phyloP scores from a whole-genome alignment of 2,797 vertebrate species.

The Nyctalus aviator region DNA sequence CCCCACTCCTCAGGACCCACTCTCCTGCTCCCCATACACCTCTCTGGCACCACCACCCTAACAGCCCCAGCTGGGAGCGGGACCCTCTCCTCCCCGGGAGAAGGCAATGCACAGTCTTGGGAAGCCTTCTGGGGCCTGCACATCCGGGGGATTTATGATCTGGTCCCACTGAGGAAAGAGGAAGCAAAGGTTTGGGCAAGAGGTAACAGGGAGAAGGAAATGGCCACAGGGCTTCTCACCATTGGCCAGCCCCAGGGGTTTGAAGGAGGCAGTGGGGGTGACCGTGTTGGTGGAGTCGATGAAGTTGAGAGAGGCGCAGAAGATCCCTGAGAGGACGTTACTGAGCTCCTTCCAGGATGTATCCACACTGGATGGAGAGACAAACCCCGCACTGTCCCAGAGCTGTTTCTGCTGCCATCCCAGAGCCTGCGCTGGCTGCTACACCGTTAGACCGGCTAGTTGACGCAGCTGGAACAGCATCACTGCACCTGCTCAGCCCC shows the following conservation, averaged over 20 bases:
- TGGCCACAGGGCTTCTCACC: conserved; percentile 85
- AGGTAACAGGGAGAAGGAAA: not conserved
- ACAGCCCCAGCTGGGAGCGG: fast-evolving
- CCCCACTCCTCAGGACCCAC: not conserved
- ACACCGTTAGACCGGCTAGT: fast-evolving
- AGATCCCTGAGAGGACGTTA: conserved; percentile 97
- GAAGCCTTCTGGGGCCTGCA: not conserved
- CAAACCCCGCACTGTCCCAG: not conserved
- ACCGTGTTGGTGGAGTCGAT: conserved; percentile 99
- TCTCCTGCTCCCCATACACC: too few species aligned
- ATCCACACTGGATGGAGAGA: conserved; percentile 91
- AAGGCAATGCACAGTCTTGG: not conserved
- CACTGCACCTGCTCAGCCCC: not conserved
- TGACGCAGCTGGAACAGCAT: not conserved
- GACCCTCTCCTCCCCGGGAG: not conserved
- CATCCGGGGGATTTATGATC: not conserved
- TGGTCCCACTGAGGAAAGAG: not conserved
- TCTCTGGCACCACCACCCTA: not conserved
- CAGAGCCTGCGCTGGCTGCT: not conserved
- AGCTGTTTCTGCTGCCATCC: not conserved
- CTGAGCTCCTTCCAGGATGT: conserved; percentile 97
- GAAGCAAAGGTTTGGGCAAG: not conserved
- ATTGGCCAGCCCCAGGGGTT: conserved; percentile 95
- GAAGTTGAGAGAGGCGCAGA: conserved; percentile 99
- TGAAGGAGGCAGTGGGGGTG: conserved; percentile 97